Evolutionary conservation across 2,113 vertebrate genomes (phyloP).

Genomic region (Ellobius talpinus): DNA sequence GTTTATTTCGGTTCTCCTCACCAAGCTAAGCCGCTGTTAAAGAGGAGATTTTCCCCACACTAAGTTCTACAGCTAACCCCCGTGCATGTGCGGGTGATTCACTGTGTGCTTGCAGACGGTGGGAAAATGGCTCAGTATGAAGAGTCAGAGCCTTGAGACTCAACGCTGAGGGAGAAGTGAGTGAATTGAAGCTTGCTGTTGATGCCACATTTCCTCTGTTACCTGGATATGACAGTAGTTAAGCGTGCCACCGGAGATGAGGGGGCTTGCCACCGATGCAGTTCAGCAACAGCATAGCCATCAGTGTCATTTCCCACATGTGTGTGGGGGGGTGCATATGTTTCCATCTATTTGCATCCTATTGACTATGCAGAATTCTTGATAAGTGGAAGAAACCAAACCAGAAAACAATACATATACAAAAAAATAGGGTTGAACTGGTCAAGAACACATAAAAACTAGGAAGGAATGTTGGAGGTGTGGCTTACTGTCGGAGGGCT

Average conservation of each 20-base stretch:
- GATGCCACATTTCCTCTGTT: not conserved
- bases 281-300: slow-evolving; percentile 37
- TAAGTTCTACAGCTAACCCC: not conserved
- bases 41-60: not conserved
- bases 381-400: slow-evolving; percentile 17
- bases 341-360: slow-evolving; percentile 68
- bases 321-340: slow-evolving; percentile 34
- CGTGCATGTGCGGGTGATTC: accelerated
- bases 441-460: not conserved
- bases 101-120: not conserved
- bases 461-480: not conserved
- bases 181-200: not conserved
- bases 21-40: not conserved
- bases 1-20: slow-evolving; percentile 4
- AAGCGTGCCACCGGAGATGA: not conserved
- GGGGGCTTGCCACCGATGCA: not conserved
- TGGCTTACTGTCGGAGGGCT: not conserved
- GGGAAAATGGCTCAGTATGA: not conserved
- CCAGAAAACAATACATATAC: not conserved
- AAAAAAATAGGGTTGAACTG: not conserved
- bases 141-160: not conserved
- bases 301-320: slow-evolving; percentile 35
- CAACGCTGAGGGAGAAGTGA: not conserved
- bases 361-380: slow-evolving; percentile 52
- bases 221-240: not conserved